Conservation (phyloP, 2,113 vertebrate species). For the Ophthalmolycus amberensis region DNA sequence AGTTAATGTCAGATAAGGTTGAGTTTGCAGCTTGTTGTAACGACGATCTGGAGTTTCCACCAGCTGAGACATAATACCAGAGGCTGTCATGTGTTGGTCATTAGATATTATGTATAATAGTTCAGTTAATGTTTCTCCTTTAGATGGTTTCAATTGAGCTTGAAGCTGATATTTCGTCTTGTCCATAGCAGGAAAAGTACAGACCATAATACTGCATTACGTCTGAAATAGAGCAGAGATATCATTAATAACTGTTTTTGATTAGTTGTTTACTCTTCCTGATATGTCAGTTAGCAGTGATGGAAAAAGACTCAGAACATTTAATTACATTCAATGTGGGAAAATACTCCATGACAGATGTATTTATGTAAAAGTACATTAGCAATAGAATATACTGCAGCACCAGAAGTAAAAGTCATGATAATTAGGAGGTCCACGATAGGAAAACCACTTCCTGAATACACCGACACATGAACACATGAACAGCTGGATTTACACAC, state of each 20-base stretch:
- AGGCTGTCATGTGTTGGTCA: background rate
- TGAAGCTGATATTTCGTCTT: background rate
- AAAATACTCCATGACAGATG: too few species aligned
- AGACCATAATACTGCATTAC: too few species aligned
- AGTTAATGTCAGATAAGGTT: conserved; percentile 20
- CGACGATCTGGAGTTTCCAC: background rate
- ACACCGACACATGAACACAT: conserved; percentile 22
- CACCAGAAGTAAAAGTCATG: too few species aligned
- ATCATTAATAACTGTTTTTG: background rate
- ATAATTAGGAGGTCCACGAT: background rate
- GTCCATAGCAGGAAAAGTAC: too few species aligned
- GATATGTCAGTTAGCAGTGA: too few species aligned
- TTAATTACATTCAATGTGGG: too few species aligned
- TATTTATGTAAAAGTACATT: too few species aligned
- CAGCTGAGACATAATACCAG: background rate
- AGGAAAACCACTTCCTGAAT: conserved; percentile 38
- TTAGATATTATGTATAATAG: background rate
- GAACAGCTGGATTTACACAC: background rate
- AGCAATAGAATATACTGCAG: too few species aligned
- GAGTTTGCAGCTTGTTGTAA: conserved; percentile 1
- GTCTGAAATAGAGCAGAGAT: background rate
- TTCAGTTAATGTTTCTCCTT: background rate
- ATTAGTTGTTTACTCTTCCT: too few species aligned
- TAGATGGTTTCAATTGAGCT: background rate
- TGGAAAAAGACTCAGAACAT: too few species aligned